Percentiles rank a stretch among this genome's conserved stretches.
Conservation (phyloP, 1,140 invertebrate genomes). For the Vanessa atalanta region DNA sequence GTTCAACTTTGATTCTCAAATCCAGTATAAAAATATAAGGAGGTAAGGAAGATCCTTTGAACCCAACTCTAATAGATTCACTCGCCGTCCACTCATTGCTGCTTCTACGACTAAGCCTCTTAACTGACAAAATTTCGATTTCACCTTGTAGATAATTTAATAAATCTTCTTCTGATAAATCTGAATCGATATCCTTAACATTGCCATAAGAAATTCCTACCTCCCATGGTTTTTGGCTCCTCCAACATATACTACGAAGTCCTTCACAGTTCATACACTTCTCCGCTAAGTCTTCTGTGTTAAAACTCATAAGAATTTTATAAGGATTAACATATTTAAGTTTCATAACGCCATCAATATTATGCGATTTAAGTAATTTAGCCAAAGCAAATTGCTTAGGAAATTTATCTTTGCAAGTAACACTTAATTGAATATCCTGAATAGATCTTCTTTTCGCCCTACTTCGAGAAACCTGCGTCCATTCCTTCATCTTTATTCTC, state of each 20-base stretch:
- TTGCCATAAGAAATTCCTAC: conserved; percentile 12
- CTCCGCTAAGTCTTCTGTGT: background rate
- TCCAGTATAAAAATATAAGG: conserved; percentile 8
- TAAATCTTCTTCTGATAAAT: background rate
- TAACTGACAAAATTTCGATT: conserved; percentile 10
- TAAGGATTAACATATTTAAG: too few relatives aligned
- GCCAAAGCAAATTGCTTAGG: too few relatives aligned
- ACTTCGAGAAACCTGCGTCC: too few relatives aligned
- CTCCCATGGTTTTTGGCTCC: conserved; percentile 1
- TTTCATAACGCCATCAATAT: too few relatives aligned
- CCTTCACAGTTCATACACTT: conserved; percentile 4
- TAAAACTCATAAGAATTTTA: background rate
- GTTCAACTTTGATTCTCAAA: conserved; percentile 10
- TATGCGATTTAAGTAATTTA: too few relatives aligned
- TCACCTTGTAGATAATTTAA: background rate
- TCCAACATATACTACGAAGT: conserved; percentile 8
- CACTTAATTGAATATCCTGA: too few relatives aligned
- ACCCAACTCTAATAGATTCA: conserved; percentile 16
- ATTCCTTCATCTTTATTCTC: too few relatives aligned
- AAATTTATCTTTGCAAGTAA: too few relatives aligned
- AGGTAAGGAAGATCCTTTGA: background rate
- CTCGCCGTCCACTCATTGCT: conserved; percentile 6
- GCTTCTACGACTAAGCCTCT: conserved; percentile 3
- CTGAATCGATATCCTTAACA: conserved; percentile 20
- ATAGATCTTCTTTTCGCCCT: too few relatives aligned